Evolutionary conservation across 2,797 vertebrate genomes (phyloP), one percentile per base, ranked within the genome.

Genomic region (Acanthiza pusilla): DNA sequence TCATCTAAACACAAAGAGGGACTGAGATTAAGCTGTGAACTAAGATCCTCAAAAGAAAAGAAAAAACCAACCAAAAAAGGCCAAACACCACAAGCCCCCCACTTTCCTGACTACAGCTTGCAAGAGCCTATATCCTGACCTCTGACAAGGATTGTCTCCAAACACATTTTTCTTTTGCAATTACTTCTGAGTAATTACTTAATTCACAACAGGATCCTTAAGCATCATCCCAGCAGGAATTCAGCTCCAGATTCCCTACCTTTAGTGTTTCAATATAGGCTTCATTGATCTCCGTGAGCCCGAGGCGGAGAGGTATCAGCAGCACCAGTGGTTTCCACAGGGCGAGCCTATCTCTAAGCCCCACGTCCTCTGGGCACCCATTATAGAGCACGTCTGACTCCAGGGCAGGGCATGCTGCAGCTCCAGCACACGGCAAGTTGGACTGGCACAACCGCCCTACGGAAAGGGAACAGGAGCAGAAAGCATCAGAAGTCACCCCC

Each of bases 231-330:
- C 30, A 55, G 38, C 45, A 68, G 60, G 42, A 89, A 54, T 54
- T 84, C 15, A 87, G 53, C 85, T 76, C 27, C 47, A 32, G 8
- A 19, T 74, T 40, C 60, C 91, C 80, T 96, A 99, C 99, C 99
- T 99, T 99, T 62, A 99, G 98, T 2, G 99, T 99, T 97, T 99
- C 98, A 68, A 99, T 99, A 43, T 99, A 99, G 86, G 99, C 99
- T 97, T 99, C 99, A 10, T 99, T 99, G 96, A 99, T 99, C 60
- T 99, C 99, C 3, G 98, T 99, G 92, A 99, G 98, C 70, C 99
- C 99, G 58, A 99, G 98, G 85, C 99, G 98, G 67, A 99, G 98
- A 11, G 99, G 99, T 91, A 99, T 99, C 96, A 99, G 99, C 88
- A 99, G 98, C 74, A 99, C 99, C 93, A 99, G 97, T 7, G 99